These are phyloP conservation scores for Macrosiphum euphorbiae DNA, from an alignment of 2,888 invertebrate species.

Conservation along the genomic window DNA sequence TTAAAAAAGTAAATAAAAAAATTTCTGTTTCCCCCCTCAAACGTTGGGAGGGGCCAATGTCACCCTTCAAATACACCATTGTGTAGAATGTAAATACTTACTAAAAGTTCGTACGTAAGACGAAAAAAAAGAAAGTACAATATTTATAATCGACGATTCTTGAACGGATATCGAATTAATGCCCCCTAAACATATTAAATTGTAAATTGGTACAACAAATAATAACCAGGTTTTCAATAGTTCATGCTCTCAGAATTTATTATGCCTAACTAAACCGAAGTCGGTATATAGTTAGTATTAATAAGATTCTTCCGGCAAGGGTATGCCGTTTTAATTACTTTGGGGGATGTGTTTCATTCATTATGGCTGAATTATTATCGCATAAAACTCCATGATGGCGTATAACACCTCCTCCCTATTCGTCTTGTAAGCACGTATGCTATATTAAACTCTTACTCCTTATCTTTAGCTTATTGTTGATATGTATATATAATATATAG, in stretches of 20 bases:
- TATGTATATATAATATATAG: not conserved
- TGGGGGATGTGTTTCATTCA: not conserved
- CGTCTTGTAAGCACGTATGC: not conserved
- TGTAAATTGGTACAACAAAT: not conserved
- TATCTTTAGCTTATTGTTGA: not conserved
- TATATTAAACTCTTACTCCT: not conserved
- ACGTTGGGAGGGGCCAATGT: not conserved
- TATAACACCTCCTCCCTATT: not conserved
- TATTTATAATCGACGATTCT: not conserved
- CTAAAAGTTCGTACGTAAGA: not conserved
- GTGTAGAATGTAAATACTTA: not conserved
- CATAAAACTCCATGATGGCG: not conserved
- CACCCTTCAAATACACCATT: not conserved
- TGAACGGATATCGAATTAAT: not conserved
- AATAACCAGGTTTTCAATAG: not conserved
- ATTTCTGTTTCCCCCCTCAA: not conserved
- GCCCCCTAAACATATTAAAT: not conserved
- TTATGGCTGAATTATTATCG: not conserved
- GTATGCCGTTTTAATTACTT: not conserved
- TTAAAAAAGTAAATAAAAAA: not conserved
- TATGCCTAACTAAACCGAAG: not conserved
- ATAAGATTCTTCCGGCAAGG: slow-evolving; percentile 4
- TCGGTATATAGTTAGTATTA: not conserved
- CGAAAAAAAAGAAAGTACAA: not conserved
- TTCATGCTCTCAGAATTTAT: slow-evolving; percentile 1